These are phyloP conservation scores for Notiomystis cincta DNA, from an alignment of 2,113 vertebrate species.

Conservation along the genomic window DNA sequence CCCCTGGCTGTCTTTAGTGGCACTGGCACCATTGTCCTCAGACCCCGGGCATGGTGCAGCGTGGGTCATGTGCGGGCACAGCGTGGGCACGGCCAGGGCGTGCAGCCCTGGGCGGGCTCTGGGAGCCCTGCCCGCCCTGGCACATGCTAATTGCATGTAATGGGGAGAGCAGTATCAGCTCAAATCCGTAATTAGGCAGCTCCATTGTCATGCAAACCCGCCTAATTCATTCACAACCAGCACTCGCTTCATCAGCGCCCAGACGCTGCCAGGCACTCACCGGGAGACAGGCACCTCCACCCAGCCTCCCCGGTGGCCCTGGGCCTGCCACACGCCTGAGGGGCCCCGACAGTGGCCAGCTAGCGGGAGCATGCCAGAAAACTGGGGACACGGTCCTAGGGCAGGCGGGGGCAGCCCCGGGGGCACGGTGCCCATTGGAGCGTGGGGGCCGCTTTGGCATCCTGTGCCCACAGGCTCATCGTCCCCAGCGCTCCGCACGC, in stretches of 20 bases:
- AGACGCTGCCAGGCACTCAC: conserved; percentile 15
- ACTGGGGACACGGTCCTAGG: fast-evolving
- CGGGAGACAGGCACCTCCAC: neutral
- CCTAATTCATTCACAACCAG: conserved; percentile 50
- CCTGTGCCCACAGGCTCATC: fast-evolving
- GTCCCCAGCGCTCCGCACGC: fast-evolving
- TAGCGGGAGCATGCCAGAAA: fast-evolving
- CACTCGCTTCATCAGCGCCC: conserved; percentile 51
- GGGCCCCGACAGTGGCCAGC: neutral
- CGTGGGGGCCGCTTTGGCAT: fast-evolving
- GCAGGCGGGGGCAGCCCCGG: fast-evolving
- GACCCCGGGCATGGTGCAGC: fast-evolving
- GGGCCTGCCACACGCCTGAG: neutral
- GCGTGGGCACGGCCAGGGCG: neutral
- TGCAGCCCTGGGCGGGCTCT: neutral
- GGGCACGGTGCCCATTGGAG: neutral
- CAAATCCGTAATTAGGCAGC: conserved; percentile 64
- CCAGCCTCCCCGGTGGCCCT: neutral
- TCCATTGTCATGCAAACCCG: conserved; percentile 65
- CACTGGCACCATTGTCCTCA: neutral
- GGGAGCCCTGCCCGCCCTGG: neutral
- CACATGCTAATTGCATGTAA: conserved; percentile 61
- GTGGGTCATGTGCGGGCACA: neutral
- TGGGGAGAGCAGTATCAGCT: conserved; percentile 54
- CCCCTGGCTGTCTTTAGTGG: neutral